Percentiles rank a stretch among this genome's conserved stretches.
phyloP scores from a whole-genome alignment of 2,888 invertebrate genomes.

The Scaptomyza polygonia region DNA sequence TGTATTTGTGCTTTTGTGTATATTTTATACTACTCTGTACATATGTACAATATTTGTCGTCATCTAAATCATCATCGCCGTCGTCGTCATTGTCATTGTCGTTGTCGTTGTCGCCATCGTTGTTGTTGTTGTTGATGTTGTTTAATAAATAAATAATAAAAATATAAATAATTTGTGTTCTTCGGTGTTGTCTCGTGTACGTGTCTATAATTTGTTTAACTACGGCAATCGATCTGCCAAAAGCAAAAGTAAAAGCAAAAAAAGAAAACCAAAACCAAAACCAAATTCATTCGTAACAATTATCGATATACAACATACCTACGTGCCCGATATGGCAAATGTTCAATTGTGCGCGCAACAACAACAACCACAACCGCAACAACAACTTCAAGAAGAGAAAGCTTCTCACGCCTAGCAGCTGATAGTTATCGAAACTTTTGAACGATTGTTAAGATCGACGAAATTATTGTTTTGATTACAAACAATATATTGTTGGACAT shows the following conservation, averaged over 20 bases:
- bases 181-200: conserved; percentile 77
- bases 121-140: conserved; percentile 59
- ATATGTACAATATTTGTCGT: conserved; percentile 74
- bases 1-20: conserved; percentile 54
- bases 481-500: conserved; percentile 23
- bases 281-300: conserved; percentile 16
- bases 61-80: conserved; percentile 3
- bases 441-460: conserved; percentile 8
- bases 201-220: conserved; percentile 77
- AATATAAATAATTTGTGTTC: conserved; percentile 73
- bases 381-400: conserved; percentile 29
- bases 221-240: conserved; percentile 76
- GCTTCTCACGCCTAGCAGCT: conserved; percentile 48
- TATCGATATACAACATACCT: conserved; percentile 27
- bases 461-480: conserved; percentile 7
- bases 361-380: conserved; percentile 9
- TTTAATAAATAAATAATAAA: conserved; percentile 59
- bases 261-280: conserved; percentile 1
- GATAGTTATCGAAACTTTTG: conserved; percentile 13
- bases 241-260: conserved; percentile 41
- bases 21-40: conserved; percentile 64
- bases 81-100: conserved; percentile 41
- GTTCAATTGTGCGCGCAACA: conserved; percentile 26
- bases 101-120: conserved; percentile 11
- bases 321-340: conserved; percentile 40